Percentiles rank a stretch among this genome's conserved stretches.
These are phyloP conservation scores for Globodera rostochiensis DNA, from an alignment of 1,140 invertebrate species.

Conservation along the genomic window DNA sequence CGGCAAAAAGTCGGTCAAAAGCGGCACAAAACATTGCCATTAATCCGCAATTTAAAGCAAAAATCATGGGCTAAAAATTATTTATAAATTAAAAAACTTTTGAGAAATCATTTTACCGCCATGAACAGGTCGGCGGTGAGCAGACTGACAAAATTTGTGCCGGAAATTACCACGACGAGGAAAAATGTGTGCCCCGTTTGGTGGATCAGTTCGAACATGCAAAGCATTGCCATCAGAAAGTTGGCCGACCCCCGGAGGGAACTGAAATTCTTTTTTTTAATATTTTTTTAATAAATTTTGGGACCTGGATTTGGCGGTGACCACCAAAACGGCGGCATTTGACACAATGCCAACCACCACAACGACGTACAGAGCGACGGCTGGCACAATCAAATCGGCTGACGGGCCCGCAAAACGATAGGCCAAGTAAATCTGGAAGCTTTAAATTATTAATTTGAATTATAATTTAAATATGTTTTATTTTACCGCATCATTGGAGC, in stretches of 20 bases:
- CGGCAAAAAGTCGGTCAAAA: conserved; percentile 23
- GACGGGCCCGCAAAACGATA: conserved; percentile 2
- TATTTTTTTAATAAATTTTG: not conserved
- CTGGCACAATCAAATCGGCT: conserved; percentile 12
- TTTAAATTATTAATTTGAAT: not conserved
- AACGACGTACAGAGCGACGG: not conserved
- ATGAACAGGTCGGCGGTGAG: not conserved
- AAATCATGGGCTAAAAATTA: conserved; percentile 2
- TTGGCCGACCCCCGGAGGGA: conserved; percentile 25
- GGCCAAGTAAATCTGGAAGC: conserved; percentile 2
- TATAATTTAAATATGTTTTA: conserved; percentile 1
- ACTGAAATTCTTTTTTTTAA: not conserved
- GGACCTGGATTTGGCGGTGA: not conserved
- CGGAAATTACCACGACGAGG: not conserved
- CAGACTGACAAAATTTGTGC: not conserved
- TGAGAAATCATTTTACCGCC: not conserved
- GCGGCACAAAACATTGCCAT: conserved; percentile 11
- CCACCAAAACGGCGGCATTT: conserved; percentile 1
- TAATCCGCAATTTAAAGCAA: not conserved
- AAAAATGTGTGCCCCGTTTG: conserved; percentile 16
- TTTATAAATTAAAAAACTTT: not conserved
- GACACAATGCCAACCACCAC: conserved; percentile 4
- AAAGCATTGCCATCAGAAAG: conserved; percentile 26
- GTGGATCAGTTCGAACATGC: conserved; percentile 22
- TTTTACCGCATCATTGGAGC: not conserved